Evolutionary conservation across 2,113 vertebrate species (phyloP).

Genomic region (Terrapene triunguis): DNA sequence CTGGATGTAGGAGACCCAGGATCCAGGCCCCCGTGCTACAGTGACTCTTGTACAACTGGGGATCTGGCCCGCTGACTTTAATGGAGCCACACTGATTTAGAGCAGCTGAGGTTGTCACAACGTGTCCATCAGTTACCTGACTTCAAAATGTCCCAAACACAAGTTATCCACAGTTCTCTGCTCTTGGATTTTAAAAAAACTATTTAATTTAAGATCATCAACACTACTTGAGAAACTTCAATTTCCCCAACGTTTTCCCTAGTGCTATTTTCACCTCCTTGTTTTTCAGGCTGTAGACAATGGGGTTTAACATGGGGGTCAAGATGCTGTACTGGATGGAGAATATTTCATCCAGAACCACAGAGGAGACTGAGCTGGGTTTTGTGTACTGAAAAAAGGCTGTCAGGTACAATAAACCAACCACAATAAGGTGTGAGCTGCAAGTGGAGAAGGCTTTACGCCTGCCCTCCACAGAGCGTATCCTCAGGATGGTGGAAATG

Average conservation of each 20-base stretch:
- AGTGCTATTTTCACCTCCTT: no score
- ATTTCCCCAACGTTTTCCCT: background rate
- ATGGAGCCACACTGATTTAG: no score
- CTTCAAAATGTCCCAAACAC: no score
- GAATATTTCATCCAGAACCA: constrained; percentile 30
- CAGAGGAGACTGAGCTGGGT: constrained; percentile 17
- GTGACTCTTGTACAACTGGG: no score
- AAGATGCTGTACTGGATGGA: background rate
- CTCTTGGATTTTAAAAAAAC: no score
- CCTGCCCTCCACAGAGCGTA: background rate
- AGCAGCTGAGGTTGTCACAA: no score
- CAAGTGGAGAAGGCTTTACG: constrained; percentile 37
- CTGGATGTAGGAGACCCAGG: no score
- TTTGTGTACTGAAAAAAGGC: constrained; percentile 54
- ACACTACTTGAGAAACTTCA: background rate
- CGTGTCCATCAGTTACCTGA: no score
- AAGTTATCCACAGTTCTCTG: no score
- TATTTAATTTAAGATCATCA: no score
- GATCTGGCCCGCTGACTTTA: no score
- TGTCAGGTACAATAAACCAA: constrained; percentile 43
- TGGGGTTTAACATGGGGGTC: background rate
- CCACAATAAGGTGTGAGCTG: constrained; percentile 40
- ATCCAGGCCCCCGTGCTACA: no score
- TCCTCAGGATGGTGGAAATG: constrained; percentile 1
- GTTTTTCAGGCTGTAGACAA: constrained; percentile 11